Percentiles rank a stretch among this genome's conserved stretches.
These are phyloP conservation scores for Onychostruthus taczanowskii DNA, from an alignment of 2,113 vertebrate species.

Conservation along the genomic window DNA sequence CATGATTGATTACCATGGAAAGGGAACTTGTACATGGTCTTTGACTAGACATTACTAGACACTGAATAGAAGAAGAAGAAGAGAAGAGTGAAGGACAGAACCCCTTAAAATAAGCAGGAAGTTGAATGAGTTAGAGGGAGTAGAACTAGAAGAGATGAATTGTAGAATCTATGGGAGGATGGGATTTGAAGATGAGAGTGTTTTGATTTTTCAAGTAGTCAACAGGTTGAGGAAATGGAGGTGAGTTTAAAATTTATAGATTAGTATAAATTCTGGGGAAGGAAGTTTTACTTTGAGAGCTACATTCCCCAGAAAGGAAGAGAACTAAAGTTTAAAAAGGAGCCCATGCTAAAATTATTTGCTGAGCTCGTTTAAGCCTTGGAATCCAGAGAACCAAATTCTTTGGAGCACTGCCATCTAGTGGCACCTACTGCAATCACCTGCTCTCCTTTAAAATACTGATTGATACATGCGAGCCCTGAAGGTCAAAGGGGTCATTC, in stretches of 20 bases:
- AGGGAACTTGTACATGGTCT: neutral
- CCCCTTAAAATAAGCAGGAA: neutral
- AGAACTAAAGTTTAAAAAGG: neutral
- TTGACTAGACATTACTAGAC: neutral
- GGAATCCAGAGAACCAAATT: neutral
- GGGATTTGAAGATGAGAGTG: neutral
- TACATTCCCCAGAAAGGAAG: neutral
- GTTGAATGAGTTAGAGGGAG: neutral
- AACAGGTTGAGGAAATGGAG: neutral
- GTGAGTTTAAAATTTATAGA: neutral
- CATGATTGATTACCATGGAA: neutral
- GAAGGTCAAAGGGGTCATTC: constrained; percentile 15
- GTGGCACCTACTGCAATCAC: neutral
- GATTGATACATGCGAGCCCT: neutral
- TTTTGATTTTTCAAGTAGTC: neutral
- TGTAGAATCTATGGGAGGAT: neutral
- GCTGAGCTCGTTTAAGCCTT: neutral
- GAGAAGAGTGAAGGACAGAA: neutral
- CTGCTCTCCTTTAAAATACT: neutral
- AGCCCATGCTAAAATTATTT: neutral
- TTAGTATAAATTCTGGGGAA: neutral
- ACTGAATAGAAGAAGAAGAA: neutral
- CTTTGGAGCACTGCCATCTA: constrained; percentile 58
- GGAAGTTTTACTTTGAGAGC: neutral
- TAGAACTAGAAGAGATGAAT: neutral